phyloP scores from a whole-genome alignment of 2,113 vertebrate genomes.

The Neodontobutis hainanensis region DNA sequence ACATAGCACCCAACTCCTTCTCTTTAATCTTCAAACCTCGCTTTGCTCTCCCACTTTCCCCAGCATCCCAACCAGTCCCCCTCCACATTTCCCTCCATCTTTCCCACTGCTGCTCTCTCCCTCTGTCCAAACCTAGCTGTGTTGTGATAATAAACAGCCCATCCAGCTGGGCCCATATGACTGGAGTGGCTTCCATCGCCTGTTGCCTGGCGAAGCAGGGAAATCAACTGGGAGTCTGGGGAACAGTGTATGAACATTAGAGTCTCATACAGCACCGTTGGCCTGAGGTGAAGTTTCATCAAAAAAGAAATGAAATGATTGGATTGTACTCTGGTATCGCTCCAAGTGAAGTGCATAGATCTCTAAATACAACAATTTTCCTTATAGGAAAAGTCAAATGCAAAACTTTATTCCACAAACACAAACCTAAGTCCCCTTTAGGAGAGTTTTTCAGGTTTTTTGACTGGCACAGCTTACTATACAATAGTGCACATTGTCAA shows the following conservation, averaged over 20 bases:
- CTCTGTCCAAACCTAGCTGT: slow-evolving; percentile 62
- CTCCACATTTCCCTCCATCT: slow-evolving; percentile 35
- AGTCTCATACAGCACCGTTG: not conserved
- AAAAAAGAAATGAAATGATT: not conserved
- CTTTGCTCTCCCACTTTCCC: slow-evolving; percentile 29
- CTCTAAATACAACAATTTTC: not conserved
- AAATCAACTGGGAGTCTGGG: slow-evolving; percentile 29
- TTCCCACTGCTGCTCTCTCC: slow-evolving; percentile 63
- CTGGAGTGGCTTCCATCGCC: slow-evolving; percentile 66
- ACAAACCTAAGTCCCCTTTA: no score
- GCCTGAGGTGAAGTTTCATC: slow-evolving; percentile 18
- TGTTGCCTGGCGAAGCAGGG: slow-evolving; percentile 65
- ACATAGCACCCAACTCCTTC: slow-evolving; percentile 37
- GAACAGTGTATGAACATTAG: slow-evolving; percentile 15
- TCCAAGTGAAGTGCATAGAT: not conserved
- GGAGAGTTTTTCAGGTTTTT: not conserved
- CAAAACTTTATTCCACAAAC: no score
- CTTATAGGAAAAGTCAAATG: not conserved
- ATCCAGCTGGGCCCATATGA: slow-evolving; percentile 64
- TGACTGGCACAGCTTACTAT: not conserved
- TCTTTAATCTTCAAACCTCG: slow-evolving; percentile 28
- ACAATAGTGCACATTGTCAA: not conserved
- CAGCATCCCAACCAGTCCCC: slow-evolving; percentile 31
- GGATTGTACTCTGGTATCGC: not conserved
- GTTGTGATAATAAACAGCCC: slow-evolving; percentile 70